Conservation (phyloP, 35 echinoderm and acorn worm genomes). For the Amphiura filiformis region DNA sequence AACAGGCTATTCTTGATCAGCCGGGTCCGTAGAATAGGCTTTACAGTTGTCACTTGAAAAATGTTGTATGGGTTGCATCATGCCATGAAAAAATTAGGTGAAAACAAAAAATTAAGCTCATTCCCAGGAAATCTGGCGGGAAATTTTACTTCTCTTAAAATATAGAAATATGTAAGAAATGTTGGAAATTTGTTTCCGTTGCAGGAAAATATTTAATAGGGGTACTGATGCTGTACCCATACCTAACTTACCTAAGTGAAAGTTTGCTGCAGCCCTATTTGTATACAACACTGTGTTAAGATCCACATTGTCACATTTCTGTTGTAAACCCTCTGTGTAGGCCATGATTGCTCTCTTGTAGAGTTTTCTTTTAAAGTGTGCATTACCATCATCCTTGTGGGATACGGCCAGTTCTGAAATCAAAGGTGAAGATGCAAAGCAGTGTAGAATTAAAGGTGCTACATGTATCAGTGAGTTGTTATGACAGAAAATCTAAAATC, state of each 20-base stretch:
- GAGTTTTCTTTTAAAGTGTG: slow-evolving; percentile 79
- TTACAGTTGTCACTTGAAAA: too few species aligned
- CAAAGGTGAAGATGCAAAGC: too few species aligned
- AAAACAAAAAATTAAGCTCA: too few species aligned
- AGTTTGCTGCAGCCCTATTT: slow-evolving; percentile 87
- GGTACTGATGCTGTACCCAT: neutral
- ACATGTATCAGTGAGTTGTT: too few species aligned
- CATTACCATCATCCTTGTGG: slow-evolving; percentile 88
- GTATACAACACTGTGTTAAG: slow-evolving; percentile 82
- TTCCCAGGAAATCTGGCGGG: neutral
- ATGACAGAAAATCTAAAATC: too few species aligned
- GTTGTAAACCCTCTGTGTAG: slow-evolving; percentile 79
- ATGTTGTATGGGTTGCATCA: too few species aligned
- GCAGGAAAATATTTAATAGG: neutral
- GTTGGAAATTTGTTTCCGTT: neutral
- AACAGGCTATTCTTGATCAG: too few species aligned
- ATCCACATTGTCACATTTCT: slow-evolving; percentile 61
- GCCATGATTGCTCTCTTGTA: slow-evolving; percentile 72
- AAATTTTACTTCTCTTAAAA: neutral
- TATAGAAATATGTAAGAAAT: neutral
- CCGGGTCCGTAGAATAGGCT: too few species aligned
- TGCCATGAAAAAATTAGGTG: too few species aligned
- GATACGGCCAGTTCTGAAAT: slow-evolving; percentile 22
- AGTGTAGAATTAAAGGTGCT: too few species aligned
- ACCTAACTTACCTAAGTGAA: slow-evolving; percentile 80